These are phyloP conservation scores for Orthonychiurus folsomi DNA, from an alignment of 2,888 invertebrate species.

Conservation along the genomic window DNA sequence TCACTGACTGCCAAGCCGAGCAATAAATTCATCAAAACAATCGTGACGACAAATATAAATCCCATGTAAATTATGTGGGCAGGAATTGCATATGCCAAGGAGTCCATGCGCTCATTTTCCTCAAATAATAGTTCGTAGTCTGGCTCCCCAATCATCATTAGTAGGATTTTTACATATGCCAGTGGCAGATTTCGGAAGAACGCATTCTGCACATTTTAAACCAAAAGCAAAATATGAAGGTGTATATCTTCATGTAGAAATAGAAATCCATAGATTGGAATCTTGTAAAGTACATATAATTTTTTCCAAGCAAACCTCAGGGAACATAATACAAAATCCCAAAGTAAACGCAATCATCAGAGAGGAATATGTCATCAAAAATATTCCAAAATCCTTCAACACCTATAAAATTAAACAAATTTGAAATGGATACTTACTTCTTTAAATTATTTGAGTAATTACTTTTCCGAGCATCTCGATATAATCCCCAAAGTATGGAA, in stretches of 20 bases:
- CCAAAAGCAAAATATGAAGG: slow-evolving; percentile 4
- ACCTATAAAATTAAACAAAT: not conserved
- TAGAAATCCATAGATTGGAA: not conserved
- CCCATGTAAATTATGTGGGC: slow-evolving; percentile 36
- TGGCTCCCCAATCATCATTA: slow-evolving; percentile 41
- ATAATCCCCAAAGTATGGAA: slow-evolving; percentile 75
- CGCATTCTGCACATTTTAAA: slow-evolving; percentile 13
- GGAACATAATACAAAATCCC: slow-evolving; percentile 69
- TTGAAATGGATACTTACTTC: not conserved
- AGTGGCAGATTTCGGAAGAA: slow-evolving; percentile 14
- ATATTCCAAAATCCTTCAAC: slow-evolving; percentile 42
- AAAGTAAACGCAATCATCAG: slow-evolving; percentile 69
- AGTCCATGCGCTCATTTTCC: slow-evolving; percentile 5
- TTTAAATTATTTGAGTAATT: slow-evolving; percentile 44
- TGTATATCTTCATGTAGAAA: not conserved
- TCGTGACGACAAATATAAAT: slow-evolving; percentile 38
- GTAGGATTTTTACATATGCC: slow-evolving; percentile 31
- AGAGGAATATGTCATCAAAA: slow-evolving; percentile 69
- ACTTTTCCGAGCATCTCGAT: slow-evolving; percentile 82
- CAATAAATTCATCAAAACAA: slow-evolving; percentile 40
- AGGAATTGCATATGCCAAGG: slow-evolving; percentile 30
- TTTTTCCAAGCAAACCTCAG: slow-evolving; percentile 42
- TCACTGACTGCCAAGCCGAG: slow-evolving; percentile 40
- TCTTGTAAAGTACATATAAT: not conserved
- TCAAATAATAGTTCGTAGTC: slow-evolving; percentile 38